Evolutionary conservation across 1,140 invertebrate genomes (phyloP).

Genomic region (Nomia melanderi): DNA sequence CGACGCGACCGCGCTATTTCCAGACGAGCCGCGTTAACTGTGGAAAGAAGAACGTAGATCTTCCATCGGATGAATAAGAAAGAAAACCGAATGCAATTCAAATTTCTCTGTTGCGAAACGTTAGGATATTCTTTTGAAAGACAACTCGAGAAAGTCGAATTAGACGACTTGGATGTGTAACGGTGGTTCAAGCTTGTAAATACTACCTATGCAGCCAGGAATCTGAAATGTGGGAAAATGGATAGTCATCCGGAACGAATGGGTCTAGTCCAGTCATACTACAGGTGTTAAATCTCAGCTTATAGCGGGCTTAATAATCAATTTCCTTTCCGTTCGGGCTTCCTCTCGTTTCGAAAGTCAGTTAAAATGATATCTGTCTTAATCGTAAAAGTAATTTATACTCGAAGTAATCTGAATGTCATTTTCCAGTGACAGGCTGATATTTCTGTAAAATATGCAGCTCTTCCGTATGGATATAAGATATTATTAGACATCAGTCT

Average conservation of each 20-base stretch:
- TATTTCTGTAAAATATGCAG: background rate
- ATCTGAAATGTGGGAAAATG: background rate
- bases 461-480: no score
- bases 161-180: background rate
- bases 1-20: slow-evolving; percentile 1
- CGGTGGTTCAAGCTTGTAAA: background rate
- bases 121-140: background rate
- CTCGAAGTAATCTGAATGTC: background rate
- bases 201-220: background rate
- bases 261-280: slow-evolving; percentile 41
- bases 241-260: background rate
- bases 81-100: no score
- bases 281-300: slow-evolving; percentile 19
- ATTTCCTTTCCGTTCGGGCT: slow-evolving; percentile 18
- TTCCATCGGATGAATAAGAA: no score
- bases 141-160: background rate
- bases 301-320: slow-evolving; percentile 3
- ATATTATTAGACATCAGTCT: no score
- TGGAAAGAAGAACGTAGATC: background rate
- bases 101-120: no score
- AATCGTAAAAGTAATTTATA: background rate
- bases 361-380: background rate
- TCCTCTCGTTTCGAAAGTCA: background rate
- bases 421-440: background rate
- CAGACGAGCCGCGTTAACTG: slow-evolving; percentile 4